A percentile compares a stretch with the other conserved stretches of the same genome.
Evolutionary conservation across 2,888 invertebrate genomes (phyloP).

Genomic region (Cyclophora albipunctata): DNA sequence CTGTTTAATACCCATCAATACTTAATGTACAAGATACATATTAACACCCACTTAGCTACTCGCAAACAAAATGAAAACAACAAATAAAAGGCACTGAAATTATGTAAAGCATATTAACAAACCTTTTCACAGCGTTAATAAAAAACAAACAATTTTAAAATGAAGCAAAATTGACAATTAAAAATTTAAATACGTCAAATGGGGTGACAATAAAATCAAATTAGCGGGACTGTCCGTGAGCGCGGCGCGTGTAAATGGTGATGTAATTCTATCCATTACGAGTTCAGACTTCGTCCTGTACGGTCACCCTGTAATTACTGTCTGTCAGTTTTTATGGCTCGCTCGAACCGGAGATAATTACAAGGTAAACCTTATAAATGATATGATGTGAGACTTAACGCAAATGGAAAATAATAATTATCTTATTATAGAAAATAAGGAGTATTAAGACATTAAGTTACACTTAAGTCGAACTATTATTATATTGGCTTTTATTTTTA

Average conservation of each 20-base stretch:
- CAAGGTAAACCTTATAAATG: not conserved
- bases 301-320: conserved; percentile 44
- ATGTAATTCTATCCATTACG: conserved; percentile 53
- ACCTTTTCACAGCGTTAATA: not conserved
- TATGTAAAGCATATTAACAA: no score
- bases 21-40: no score
- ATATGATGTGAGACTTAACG: no score
- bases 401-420: no score
- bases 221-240: conserved; percentile 47
- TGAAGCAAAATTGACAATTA: conserved; percentile 20
- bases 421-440: no score
- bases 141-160: not conserved
- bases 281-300: conserved; percentile 13
- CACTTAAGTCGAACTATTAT: no score
- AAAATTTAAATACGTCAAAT: conserved; percentile 51
- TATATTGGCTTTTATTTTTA: no score
- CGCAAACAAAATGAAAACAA: no score
- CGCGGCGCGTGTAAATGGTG: conserved; percentile 47
- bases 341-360: conserved; percentile 1
- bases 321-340: conserved; percentile 34
- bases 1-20: no score
- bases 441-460: no score
- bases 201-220: conserved; percentile 62
- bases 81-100: no score
- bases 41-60: no score